Base-by-base conservation (phyloP, 2,888 invertebrate species). In the Pristionchus exspectatus region DNA sequence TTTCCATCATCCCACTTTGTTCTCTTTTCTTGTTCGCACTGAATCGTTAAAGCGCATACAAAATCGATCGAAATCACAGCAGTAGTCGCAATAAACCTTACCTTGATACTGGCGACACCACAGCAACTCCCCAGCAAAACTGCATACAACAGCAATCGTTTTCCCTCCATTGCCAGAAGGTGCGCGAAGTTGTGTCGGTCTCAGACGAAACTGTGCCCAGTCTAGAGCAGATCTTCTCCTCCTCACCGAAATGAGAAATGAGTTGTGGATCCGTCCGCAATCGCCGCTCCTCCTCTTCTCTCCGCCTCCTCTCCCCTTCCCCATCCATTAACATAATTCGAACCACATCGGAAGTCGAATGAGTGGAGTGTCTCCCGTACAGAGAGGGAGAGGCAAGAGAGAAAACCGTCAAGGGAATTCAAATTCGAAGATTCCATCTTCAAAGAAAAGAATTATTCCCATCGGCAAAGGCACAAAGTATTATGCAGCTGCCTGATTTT, bases 241-340 rank as follows among this genome's bases (percentile, higher is more conserved):
- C 30, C 30, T 16, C 69, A 3, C 21, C 56, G 56, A 56, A 66
- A 66, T 38, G 77, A 77, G 38, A 10, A 77, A 44, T 27, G 77
- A 44, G 77, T 44, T 44, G 81, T 50, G 50, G 74, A 74, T 74
- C 38, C 38, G 38, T 38, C 38, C 38, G 3, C 38, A 38, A 38
- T 38, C 38, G 38, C 74, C 33, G 33, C 21, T 33, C 16, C 21
- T 30, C 38, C n/a, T 5, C 77, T 44, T 44, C 50, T 77, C 50
- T 74, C 74, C 74, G 30, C 74, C 38, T 33, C 81, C 50, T 10
- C 27, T 33, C 77, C 77, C 38, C 50, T n/a, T 12, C 21, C 27
- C 54, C 3, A 50, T 81, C 81, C 81, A 81, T 81, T 81, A 81
- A 77, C 74, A 14, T 81, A 81, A 81, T 81, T 81, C 81, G 81